Base-by-base conservation (phyloP, 1,140 invertebrate species). In the Orius insidiosus region DNA sequence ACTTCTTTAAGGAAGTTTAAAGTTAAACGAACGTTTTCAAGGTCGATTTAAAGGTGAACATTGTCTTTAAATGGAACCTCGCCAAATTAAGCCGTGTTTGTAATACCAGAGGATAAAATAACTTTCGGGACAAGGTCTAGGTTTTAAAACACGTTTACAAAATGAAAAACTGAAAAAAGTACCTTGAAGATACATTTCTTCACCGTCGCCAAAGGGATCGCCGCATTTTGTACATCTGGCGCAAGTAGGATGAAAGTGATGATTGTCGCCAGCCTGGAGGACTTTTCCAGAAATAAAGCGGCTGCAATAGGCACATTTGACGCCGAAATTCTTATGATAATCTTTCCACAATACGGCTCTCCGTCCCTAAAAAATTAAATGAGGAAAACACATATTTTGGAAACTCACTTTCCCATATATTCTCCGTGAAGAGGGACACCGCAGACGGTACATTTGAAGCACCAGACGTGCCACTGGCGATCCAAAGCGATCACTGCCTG, bases 141-240 rank as follows among this genome's bases (percentile, higher is more conserved):
- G 31, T 3, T 30, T 10, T n/a, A 11, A 30, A 32, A 44, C 19
- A 44, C 31, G 9, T 4, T 32, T 44, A 11, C 3, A 5, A 32
- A 13, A n/a, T 24, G 7, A 24, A 24, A n/a, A n/a, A n/a, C n/a
- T n/a, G n/a, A n/a, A n/a, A n/a, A n/a, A n/a, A n/a, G n/a, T 51
- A 66, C 81, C 88, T 71, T 96, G 92, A 50, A 96, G 71, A 67
- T 90, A 95, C 90, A 96, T 95, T 67, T 95, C 92, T 68, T 95
- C 89, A 19, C 90, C 90, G 67, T 95, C 89, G 11, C 88, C 89
- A 62, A 96, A 96, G 1, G 89, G 87, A 68, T 93, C 86, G 15
- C 89, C 90, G 63, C 90, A 95, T 67, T 93, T 93, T 50, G 82
- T 88, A 66, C 89, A 95, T 48, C 89, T 74, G 30, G 89, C 90